Evolutionary conservation across 2,113 vertebrate genomes (phyloP).

Genomic region (Grallaria varia): DNA sequence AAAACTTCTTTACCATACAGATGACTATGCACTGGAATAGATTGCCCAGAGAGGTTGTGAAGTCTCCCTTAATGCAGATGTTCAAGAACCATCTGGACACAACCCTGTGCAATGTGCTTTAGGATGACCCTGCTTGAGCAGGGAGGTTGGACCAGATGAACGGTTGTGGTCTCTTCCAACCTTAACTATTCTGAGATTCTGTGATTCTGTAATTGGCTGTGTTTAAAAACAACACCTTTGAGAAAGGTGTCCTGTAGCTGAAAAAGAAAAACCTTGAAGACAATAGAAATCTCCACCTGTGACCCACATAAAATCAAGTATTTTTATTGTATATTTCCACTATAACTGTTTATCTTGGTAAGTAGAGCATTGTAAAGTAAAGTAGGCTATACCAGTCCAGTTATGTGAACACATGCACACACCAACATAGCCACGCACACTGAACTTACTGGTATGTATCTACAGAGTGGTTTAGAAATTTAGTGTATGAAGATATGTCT

Average conservation of each 20-base stretch:
- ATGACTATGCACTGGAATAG: neutral
- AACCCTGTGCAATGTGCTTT: neutral
- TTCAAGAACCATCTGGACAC: neutral
- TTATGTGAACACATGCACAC: neutral
- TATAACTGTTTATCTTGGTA: neutral
- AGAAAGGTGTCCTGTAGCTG: neutral
- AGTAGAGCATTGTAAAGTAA: neutral
- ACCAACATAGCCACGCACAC: neutral
- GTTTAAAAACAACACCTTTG: neutral
- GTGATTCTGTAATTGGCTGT: neutral
- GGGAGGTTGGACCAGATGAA: neutral
- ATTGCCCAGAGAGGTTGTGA: neutral
- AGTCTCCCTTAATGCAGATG: neutral
- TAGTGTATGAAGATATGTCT: neutral
- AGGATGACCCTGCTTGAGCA: neutral
- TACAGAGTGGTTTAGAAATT: neutral
- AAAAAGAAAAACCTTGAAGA: neutral
- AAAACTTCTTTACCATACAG: neutral
- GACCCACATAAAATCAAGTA: neutral
- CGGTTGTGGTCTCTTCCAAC: neutral
- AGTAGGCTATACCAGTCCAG: neutral
- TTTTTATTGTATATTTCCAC: neutral
- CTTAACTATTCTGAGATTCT: neutral
- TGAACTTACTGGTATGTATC: neutral
- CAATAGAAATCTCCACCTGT: fast-evolving